These are phyloP conservation scores for Prolemur simus DNA, from an alignment of 2,113 vertebrate genomes.

Conservation along the genomic window DNA sequence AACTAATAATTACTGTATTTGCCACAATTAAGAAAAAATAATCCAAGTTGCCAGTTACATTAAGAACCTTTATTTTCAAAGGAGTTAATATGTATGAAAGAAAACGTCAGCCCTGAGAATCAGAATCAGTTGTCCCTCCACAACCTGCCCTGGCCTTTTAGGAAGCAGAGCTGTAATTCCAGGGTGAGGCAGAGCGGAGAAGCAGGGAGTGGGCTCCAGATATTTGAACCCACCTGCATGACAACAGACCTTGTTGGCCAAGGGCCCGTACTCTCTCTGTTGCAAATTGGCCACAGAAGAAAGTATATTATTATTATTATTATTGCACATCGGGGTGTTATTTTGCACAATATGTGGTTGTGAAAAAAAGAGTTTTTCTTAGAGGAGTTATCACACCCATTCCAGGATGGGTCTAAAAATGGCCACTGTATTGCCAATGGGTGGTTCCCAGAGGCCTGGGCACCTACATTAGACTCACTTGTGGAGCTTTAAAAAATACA, in stretches of 20 bases:
- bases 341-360: background rate
- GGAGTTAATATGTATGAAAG: background rate
- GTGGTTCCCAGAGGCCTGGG: too few relatives aligned
- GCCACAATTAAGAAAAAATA: background rate
- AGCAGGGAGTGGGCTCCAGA: background rate
- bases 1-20: background rate
- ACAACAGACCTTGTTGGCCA: background rate
- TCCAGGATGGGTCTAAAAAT: background rate
- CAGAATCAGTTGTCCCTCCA: background rate
- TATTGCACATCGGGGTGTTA: background rate
- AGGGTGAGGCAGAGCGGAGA: background rate
- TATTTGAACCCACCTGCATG: rapidly evolving
- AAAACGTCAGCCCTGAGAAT: background rate
- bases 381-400: background rate
- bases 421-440: rapidly evolving
- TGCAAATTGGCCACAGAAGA: background rate
- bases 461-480: background rate
- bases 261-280: background rate
- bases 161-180: background rate
- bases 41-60: background rate
- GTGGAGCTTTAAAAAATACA: background rate
- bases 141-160: background rate
- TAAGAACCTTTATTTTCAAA: background rate
- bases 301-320: background rate
- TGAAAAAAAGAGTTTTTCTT: background rate